These are phyloP conservation scores for Tenthredo distinguenda DNA, from an alignment of 2,888 invertebrate species.

Conservation along the genomic window DNA sequence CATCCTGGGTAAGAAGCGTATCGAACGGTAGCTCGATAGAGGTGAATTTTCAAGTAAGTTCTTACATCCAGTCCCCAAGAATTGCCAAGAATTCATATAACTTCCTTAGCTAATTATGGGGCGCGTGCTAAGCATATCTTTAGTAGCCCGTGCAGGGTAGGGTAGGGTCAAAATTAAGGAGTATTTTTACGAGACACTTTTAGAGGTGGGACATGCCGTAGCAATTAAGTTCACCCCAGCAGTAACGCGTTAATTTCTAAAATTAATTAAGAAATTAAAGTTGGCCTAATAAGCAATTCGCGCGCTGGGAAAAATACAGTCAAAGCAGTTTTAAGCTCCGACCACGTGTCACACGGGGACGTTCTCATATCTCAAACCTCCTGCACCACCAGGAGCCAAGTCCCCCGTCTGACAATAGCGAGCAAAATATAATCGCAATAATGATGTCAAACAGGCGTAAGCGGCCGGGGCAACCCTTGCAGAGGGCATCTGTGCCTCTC, in stretches of 20 bases:
- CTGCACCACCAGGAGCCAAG: background rate
- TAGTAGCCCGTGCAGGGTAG: constrained; percentile 52
- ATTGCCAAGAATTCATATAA: constrained; percentile 47
- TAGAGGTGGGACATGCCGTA: constrained; percentile 65
- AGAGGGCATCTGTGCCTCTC: constrained; percentile 61
- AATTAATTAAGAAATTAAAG: constrained; percentile 72
- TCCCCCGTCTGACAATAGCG: constrained; percentile 32
- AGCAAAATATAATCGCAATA: constrained; percentile 65
- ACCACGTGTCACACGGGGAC: constrained; percentile 29
- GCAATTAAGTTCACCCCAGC: constrained; percentile 68
- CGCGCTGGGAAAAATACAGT: background rate
- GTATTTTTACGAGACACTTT: constrained; percentile 65
- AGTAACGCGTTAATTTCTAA: constrained; percentile 68
- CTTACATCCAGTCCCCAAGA: background rate
- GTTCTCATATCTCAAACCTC: constrained; percentile 45
- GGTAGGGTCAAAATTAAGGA: constrained; percentile 58
- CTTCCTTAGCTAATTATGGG: constrained; percentile 52
- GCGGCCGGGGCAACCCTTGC: constrained; percentile 64
- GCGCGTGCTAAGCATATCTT: constrained; percentile 61
- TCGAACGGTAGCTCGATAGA: background rate
- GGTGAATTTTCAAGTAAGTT: constrained; percentile 14
- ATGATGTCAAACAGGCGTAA: constrained; percentile 74
- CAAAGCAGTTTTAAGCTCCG: background rate
- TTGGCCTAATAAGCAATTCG: constrained; percentile 54
- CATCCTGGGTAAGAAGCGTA: background rate